These are phyloP conservation scores for Tetramorium bicarinatum DNA, from an alignment of 2,888 invertebrate species.

Conservation along the genomic window DNA sequence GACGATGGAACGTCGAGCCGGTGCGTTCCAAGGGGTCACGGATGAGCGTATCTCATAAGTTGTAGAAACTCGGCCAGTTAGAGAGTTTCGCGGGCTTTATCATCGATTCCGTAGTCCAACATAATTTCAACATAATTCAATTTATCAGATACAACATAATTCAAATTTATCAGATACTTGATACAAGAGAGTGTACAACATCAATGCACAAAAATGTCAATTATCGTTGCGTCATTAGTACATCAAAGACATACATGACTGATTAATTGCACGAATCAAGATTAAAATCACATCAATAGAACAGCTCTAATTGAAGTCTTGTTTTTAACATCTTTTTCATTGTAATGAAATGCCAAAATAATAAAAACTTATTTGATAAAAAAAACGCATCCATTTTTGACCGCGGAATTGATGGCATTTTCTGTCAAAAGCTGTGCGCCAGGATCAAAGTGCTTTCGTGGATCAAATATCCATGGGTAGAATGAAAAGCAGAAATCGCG, in stretches of 20 bases:
- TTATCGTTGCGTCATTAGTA: background rate
- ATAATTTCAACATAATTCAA: slow-evolving; percentile 20
- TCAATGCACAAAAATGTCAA: background rate
- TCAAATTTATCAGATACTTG: background rate
- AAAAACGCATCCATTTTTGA: slow-evolving; percentile 4
- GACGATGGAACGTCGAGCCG: slow-evolving; percentile 57
- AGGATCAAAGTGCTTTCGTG: slow-evolving; percentile 44
- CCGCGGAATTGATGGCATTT: slow-evolving; percentile 18
- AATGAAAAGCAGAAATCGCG: slow-evolving; percentile 41
- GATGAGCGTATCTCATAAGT: slow-evolving; percentile 37
- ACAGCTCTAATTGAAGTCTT: background rate
- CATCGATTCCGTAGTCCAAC: background rate
- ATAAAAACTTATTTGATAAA: slow-evolving; percentile 3
- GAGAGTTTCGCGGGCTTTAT: slow-evolving; percentile 14
- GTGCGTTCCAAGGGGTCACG: slow-evolving; percentile 54
- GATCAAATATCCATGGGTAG: slow-evolving; percentile 34
- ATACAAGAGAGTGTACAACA: background rate
- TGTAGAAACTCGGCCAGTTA: slow-evolving; percentile 43
- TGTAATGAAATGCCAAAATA: background rate
- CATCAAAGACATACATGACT: background rate
- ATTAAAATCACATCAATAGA: background rate
- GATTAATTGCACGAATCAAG: slow-evolving; percentile 1
- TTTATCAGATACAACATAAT: slow-evolving; percentile 6
- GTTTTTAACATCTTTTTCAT: background rate
- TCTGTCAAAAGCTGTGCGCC: slow-evolving; percentile 23